Evolutionary conservation across 2,113 vertebrate genomes (phyloP), one percentile per base, ranked within the genome.

Genomic region (Pedionomus torquatus): DNA sequence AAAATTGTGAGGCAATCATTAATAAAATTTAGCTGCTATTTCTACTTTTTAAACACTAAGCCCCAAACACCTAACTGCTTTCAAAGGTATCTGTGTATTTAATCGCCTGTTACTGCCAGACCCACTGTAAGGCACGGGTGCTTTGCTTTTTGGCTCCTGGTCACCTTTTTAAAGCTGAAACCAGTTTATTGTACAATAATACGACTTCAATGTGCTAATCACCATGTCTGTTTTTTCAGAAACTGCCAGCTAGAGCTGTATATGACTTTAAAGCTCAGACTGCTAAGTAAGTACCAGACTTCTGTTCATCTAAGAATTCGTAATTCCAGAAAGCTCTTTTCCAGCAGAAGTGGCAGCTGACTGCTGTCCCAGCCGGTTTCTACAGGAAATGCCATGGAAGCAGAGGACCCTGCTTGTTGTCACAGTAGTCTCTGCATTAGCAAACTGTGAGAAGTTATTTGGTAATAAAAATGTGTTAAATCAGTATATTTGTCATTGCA

Each of bases 211-310:
- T 79, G 31, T 49, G 86, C 82, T 96, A 88, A 98, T 93, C 44
- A 20, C 35, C 96, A 96, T 95, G 55, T 77, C 97, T 99, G 37
- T 98, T 94, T 98, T 98, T 99, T 98, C 98, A 99, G 99, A 99
- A 99, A 98, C 97, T 99, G 97, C 99, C 99, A 96, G 99, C 99
- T 92, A 99, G 98, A 98, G 99, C 99, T 97, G 99, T 99, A 93
- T 99, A 99, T 94, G 99, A 99, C 98, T 99, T 99, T 98, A 99
- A 99, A 98, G 99, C 99, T 98, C 99, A 99, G 96, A 99, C 99
- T 37, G 97, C 99, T 96, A 99, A 99, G 99, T 99, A 98, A 99
- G 99, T 99, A 98, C 78, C 68, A 74, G 48, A 71, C 25, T 87
- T 83, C 1, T 43, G 19, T 88, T 94, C 54, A 44, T 65, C 91